phyloP scores from a whole-genome alignment of 1,140 invertebrate genomes.

The Drosophila miranda region DNA sequence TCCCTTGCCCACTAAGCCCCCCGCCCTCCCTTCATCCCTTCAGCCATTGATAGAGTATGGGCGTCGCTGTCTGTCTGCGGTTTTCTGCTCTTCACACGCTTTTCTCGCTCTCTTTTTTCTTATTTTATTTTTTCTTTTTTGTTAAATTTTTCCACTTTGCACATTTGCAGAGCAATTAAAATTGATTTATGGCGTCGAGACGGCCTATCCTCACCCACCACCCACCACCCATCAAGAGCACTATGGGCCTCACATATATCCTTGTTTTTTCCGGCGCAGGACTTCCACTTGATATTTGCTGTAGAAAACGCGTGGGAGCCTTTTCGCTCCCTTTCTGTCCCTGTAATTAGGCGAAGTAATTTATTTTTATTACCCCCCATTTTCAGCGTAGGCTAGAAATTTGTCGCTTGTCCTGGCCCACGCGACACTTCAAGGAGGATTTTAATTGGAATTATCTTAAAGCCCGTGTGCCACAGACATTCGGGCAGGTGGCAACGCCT shows the following conservation, averaged over 20 bases:
- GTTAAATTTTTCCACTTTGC: conserved; percentile 56
- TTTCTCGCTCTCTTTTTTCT: not conserved
- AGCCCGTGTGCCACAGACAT: not conserved
- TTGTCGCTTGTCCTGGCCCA: conserved; percentile 28
- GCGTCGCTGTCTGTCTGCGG: conserved; percentile 31
- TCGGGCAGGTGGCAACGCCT: conserved; percentile 5
- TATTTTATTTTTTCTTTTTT: conserved; percentile 36
- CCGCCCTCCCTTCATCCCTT: conserved; percentile 19
- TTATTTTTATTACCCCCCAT: conserved; percentile 70
- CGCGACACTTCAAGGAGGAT: conserved; percentile 17
- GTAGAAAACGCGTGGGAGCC: conserved; percentile 2
- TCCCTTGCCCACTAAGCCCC: not conserved
- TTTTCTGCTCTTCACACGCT: not conserved
- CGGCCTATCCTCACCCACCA: conserved; percentile 32
- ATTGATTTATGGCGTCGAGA: conserved; percentile 77
- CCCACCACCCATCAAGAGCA: conserved; percentile 69
- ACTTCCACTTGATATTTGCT: not conserved
- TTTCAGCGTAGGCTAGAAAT: conserved; percentile 53
- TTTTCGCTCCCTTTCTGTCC: conserved; percentile 9
- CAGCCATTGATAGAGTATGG: conserved; percentile 41
- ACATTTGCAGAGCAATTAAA: conserved; percentile 78
- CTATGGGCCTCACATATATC: conserved; percentile 65
- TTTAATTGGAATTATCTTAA: conserved; percentile 43
- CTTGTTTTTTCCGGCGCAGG: conserved; percentile 7
- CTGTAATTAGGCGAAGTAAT: conserved; percentile 70